Conservation (phyloP, 2,113 vertebrate species). For the Phaethon lepturus region DNA sequence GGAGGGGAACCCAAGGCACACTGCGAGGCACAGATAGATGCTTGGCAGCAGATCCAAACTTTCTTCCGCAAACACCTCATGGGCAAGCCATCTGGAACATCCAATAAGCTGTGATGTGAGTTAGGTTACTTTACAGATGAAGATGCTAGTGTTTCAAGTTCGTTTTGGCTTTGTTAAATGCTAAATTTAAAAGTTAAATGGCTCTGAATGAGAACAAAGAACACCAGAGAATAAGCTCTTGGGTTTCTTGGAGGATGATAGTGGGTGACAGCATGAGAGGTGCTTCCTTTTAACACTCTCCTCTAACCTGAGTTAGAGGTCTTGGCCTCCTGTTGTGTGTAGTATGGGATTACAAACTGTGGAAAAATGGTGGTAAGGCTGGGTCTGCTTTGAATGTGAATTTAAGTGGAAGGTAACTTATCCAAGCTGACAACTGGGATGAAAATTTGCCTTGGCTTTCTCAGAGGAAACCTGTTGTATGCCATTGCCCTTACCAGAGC, state of each 20-base stretch:
- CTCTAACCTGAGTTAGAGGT: background rate
- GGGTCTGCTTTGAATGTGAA: background rate
- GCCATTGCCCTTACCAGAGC: background rate
- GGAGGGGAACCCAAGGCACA: conserved; percentile 87
- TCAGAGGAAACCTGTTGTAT: background rate
- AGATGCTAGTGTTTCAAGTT: background rate
- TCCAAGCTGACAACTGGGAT: background rate
- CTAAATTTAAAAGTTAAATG: background rate
- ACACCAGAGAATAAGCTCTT: background rate
- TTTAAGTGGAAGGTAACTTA: background rate
- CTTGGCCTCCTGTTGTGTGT: background rate
- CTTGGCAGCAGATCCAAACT: conserved; percentile 82
- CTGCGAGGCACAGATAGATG: conserved; percentile 82
- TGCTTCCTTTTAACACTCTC: background rate
- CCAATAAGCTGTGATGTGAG: conserved; percentile 47
- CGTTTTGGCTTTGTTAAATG: background rate
- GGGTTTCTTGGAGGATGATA: background rate
- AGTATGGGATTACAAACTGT: background rate
- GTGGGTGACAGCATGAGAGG: background rate
- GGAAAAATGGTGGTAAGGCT: background rate
- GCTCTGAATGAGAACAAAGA: background rate
- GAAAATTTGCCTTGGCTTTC: background rate
- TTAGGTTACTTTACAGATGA: background rate
- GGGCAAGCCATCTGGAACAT: background rate
- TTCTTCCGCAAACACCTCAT: conserved; percentile 82